These are phyloP conservation scores for Neodiprion lecontei DNA, from an alignment of 1,140 invertebrate genomes.

Conservation along the genomic window DNA sequence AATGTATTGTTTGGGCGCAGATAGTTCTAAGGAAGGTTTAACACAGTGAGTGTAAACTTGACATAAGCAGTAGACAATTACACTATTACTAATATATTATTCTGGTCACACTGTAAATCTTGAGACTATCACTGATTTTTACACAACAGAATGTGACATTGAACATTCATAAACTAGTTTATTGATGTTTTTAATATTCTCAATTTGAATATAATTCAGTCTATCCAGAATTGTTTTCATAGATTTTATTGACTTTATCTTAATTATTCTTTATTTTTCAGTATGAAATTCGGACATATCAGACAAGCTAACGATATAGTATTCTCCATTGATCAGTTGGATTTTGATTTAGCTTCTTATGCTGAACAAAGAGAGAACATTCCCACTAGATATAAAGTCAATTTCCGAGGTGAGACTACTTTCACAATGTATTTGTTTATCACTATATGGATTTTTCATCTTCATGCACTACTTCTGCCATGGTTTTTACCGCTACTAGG, in stretches of 20 bases:
- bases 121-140: no score
- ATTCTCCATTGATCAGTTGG: conserved; percentile 24
- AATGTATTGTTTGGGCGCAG: conserved; percentile 50
- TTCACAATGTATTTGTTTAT: conserved; percentile 6
- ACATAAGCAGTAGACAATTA: background rate
- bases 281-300: conserved; percentile 35
- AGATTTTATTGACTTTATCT: background rate
- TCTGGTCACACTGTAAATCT: no score
- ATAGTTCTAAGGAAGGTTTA: conserved; percentile 53
- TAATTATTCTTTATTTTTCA: conserved; percentile 23
- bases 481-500: no score
- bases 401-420: conserved; percentile 21
- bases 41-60: conserved; percentile 52
- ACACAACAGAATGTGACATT: no score
- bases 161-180: no score
- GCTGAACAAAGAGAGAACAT: conserved; percentile 7
- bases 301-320: conserved; percentile 19
- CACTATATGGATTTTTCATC: no score
- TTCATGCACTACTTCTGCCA: no score
- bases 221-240: background rate
- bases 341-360: conserved; percentile 29
- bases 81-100: background rate
- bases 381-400: conserved; percentile 21
- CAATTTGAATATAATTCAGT: no score
- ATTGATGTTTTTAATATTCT: no score